Evolutionary conservation across 2,888 invertebrate species (phyloP).

Genomic region (Heteropelma amictum): DNA sequence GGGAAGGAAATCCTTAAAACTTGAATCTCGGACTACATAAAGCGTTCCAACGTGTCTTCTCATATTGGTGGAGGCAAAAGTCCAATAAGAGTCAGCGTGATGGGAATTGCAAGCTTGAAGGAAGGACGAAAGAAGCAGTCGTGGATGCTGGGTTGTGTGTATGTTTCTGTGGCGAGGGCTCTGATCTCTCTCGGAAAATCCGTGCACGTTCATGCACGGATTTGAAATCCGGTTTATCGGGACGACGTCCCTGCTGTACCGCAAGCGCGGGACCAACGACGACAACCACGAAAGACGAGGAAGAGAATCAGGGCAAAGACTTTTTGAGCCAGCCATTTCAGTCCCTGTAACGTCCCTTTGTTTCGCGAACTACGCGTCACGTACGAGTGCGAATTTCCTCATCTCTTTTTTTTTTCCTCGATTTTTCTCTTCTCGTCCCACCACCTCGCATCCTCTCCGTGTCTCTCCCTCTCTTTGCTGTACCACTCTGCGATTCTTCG

Average conservation of each 20-base stretch:
- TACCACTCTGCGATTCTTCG: no score
- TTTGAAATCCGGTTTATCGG: constrained; percentile 64
- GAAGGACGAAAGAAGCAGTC: constrained; percentile 9
- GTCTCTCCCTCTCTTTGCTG: constrained; percentile 6
- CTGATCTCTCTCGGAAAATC: constrained; percentile 58
- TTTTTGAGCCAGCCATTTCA: constrained; percentile 8
- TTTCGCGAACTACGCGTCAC: constrained; percentile 44
- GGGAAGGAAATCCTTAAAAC: not conserved
- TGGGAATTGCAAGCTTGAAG: not conserved
- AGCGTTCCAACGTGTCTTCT: not conserved
- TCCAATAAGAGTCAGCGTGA: constrained; percentile 11
- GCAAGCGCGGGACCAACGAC: constrained; percentile 42
- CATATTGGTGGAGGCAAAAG: constrained; percentile 17
- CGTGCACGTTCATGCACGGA: constrained; percentile 63
- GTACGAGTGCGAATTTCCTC: constrained; percentile 49
- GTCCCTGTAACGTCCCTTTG: constrained; percentile 25
- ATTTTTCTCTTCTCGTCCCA: constrained; percentile 2
- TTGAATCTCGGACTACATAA: constrained; percentile 1
- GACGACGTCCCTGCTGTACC: constrained; percentile 43
- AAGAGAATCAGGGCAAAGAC: constrained; percentile 37
- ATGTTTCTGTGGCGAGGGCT: constrained; percentile 9
- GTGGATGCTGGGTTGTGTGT: not conserved
- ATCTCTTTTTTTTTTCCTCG: not conserved
- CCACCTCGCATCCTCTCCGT: not conserved
- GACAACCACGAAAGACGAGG: constrained; percentile 37